Percentiles rank a stretch among this genome's conserved stretches.
Conservation (phyloP, 2,113 vertebrate genomes). For the Arizona elegans region DNA sequence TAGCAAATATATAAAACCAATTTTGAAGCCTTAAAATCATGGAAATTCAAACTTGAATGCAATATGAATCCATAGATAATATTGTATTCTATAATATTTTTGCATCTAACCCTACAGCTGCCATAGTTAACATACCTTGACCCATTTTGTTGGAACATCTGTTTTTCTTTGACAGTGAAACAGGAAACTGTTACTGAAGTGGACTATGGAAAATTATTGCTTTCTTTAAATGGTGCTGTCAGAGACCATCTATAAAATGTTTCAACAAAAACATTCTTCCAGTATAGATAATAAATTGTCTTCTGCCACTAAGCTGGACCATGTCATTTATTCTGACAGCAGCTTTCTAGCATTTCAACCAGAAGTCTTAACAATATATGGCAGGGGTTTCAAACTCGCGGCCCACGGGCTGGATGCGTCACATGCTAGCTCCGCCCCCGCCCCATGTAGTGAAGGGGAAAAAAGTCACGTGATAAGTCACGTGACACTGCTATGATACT, state of each 20-base stretch:
- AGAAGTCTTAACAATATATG: not conserved
- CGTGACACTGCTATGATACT: no score
- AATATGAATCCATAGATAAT: not conserved
- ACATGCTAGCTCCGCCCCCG: no score
- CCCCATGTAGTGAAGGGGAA: no score
- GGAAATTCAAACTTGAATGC: not conserved
- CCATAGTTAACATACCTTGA: not conserved
- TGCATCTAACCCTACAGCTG: not conserved
- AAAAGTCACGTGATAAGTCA: no score
- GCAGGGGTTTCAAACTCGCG: no score
- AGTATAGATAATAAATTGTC: not conserved
- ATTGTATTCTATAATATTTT: not conserved
- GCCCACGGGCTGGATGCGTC: no score
- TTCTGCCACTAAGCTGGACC: not conserved
- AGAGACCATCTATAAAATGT: not conserved
- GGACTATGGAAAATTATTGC: constrained; percentile 7
- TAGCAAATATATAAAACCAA: not conserved
- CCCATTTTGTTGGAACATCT: constrained; percentile 6
- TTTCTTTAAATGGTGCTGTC: not conserved
- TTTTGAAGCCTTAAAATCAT: not conserved
- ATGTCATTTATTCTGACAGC: not conserved
- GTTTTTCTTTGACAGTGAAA: constrained; percentile 29
- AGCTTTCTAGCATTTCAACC: not conserved
- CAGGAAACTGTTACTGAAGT: constrained; percentile 26
- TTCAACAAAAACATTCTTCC: not conserved